Evolutionary conservation across 2,113 vertebrate genomes (phyloP).

Genomic region (Scopus umbretta): DNA sequence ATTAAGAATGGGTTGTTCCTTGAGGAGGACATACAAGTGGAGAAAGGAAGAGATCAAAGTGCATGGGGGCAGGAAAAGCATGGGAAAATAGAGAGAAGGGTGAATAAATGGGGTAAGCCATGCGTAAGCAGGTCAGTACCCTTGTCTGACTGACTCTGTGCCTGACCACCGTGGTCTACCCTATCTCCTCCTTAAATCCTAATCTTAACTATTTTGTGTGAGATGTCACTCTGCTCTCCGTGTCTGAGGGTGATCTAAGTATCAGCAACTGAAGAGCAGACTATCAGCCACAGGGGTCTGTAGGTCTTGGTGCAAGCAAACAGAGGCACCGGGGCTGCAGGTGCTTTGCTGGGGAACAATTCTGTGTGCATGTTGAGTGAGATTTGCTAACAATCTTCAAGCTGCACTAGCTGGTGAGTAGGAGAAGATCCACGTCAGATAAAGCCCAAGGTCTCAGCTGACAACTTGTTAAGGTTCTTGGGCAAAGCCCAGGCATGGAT

Average conservation of each 20-base stretch:
- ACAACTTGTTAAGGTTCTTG: background rate
- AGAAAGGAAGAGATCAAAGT: background rate
- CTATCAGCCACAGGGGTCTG: background rate
- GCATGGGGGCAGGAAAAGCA: background rate
- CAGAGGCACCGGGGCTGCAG: background rate
- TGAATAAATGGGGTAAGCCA: background rate
- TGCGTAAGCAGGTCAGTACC: background rate
- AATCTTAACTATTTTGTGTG: background rate
- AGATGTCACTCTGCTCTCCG: background rate
- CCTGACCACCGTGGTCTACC: background rate
- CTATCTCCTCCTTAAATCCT: background rate
- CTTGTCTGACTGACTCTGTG: background rate
- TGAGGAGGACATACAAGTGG: background rate
- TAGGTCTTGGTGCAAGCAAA: background rate
- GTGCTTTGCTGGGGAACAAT: background rate
- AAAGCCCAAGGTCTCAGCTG: background rate
- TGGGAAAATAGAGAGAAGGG: background rate
- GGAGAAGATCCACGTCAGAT: background rate
- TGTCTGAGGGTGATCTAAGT: background rate
- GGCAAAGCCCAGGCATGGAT: background rate
- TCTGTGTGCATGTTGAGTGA: background rate
- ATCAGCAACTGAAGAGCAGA: background rate
- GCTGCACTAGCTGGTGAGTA: background rate
- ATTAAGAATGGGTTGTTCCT: background rate
- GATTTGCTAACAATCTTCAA: background rate